Evolutionary conservation across 2,113 vertebrate genomes (phyloP).

Genomic region (Phasianus colchicus): DNA sequence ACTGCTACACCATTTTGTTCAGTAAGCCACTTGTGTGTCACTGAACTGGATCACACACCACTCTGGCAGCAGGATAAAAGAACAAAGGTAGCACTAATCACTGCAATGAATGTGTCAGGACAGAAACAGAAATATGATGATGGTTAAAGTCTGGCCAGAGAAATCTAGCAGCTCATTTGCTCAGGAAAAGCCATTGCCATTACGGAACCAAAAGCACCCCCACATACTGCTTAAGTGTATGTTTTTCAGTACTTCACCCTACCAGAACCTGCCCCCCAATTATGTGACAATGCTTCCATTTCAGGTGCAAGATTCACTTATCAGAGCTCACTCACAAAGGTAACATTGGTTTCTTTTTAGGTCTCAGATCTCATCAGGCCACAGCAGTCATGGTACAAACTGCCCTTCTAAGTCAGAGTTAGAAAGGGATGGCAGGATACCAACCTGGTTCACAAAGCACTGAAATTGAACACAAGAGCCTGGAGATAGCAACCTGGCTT

Average conservation of each 20-base stretch:
- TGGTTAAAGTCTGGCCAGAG: not conserved
- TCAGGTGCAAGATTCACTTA: not conserved
- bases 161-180: not conserved
- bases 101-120: not conserved
- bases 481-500: not conserved
- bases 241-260: not conserved
- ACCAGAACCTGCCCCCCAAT: not conserved
- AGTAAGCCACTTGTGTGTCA: not conserved
- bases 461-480: not conserved
- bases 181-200: not conserved
- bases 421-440: not conserved
- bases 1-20: not conserved
- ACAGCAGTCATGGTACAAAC: not conserved
- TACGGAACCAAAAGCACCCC: not conserved
- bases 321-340: not conserved
- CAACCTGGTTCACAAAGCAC: not conserved
- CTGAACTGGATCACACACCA: not conserved
- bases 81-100: not conserved
- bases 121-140: not conserved
- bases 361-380: not conserved
- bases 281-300: not conserved
- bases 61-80: not conserved
- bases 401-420: not conserved
- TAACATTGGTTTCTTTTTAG: not conserved
- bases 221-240: accelerated